Evolutionary conservation across 2,797 vertebrate genomes (phyloP).

Genomic region (Sarcoramphus papa): DNA sequence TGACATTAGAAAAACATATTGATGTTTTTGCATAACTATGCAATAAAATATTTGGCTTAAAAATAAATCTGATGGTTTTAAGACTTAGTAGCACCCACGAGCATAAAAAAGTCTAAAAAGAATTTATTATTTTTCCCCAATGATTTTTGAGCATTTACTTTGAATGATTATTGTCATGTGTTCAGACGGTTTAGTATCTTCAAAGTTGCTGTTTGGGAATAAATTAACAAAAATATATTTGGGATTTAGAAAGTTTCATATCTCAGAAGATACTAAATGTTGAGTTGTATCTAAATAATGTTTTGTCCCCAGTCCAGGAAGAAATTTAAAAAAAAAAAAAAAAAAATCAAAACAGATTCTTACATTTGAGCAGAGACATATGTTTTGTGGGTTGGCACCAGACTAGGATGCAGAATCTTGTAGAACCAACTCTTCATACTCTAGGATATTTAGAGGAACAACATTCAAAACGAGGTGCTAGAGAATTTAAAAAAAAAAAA

Average conservation of each 20-base stretch:
- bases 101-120: neutral
- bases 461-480: slow-evolving; percentile 34
- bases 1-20: neutral
- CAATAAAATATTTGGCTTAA: neutral
- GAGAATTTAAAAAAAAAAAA: neutral
- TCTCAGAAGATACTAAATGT: neutral
- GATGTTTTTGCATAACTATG: neutral
- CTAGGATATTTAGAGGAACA: slow-evolving; percentile 48
- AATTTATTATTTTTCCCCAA: neutral
- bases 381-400: slow-evolving; percentile 65
- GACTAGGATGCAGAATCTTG: slow-evolving; percentile 47
- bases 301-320: slow-evolving; percentile 41
- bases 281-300: slow-evolving; percentile 8
- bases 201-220: neutral
- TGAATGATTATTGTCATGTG: neutral
- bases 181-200: neutral
- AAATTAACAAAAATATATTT: neutral
- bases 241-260: neutral
- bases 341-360: slow-evolving; percentile 27
- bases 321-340: neutral
- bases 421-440: slow-evolving; percentile 54
- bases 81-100: neutral
- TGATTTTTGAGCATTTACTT: neutral
- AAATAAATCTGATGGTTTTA: neutral
- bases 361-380: slow-evolving; percentile 63